Evolutionary conservation across 2,113 vertebrate species (phyloP).

Genomic region (Phrynosoma platyrhinos): DNA sequence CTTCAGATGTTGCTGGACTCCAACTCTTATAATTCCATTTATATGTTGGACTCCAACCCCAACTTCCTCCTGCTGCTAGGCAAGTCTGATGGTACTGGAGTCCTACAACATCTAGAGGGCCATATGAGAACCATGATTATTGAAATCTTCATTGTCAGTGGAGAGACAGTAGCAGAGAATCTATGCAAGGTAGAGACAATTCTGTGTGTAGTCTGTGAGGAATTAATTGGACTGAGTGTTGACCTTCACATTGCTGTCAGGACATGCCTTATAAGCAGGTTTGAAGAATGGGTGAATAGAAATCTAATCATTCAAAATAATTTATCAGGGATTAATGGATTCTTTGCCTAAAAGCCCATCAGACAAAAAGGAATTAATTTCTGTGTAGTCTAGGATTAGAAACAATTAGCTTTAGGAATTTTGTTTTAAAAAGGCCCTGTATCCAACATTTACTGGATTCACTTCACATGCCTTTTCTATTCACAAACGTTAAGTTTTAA

Average conservation of each 20-base stretch:
- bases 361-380: conserved; percentile 55
- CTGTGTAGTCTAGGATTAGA: conserved; percentile 42
- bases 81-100: too few relatives aligned
- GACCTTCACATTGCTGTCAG: background rate
- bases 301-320: conserved; percentile 51
- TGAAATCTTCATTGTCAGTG: background rate
- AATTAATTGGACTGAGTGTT: background rate
- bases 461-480: background rate
- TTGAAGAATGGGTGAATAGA: conserved; percentile 32
- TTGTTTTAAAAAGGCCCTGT: conserved; percentile 1
- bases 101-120: too few relatives aligned
- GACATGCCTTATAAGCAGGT: background rate
- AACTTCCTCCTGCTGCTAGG: too few relatives aligned
- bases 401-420: conserved; percentile 36
- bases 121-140: background rate
- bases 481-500: background rate
- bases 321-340: conserved; percentile 44
- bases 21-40: too few relatives aligned
- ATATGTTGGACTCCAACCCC: too few relatives aligned
- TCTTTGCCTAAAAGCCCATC: conserved; percentile 36
- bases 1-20: too few relatives aligned
- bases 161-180: background rate
- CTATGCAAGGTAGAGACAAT: background rate
- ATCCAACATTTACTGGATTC: background rate
- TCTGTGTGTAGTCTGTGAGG: background rate